Conservation (phyloP, 1,140 invertebrate genomes). For the Aphaenogaster rudis region DNA sequence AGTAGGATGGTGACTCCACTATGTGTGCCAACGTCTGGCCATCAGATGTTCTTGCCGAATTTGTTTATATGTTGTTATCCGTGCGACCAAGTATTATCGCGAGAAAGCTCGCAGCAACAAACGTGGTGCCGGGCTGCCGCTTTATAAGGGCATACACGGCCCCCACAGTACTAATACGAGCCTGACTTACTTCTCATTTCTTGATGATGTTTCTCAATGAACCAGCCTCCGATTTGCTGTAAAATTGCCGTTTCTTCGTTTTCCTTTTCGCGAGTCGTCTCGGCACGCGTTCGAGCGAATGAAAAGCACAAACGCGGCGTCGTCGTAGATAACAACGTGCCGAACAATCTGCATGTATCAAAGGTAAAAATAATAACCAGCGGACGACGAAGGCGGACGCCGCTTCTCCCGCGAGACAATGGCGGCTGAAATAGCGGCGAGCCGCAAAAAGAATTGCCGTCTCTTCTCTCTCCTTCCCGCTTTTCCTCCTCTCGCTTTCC, state of each 20-base stretch:
- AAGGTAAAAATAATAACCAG: slow-evolving; percentile 72
- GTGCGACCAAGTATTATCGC: no score
- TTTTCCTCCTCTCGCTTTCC: not conserved
- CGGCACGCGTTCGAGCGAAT: slow-evolving; percentile 17
- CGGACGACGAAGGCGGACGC: slow-evolving; percentile 50
- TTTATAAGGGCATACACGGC: no score
- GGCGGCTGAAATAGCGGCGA: slow-evolving; percentile 63
- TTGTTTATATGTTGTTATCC: no score
- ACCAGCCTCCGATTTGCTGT: not conserved
- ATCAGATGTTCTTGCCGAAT: no score
- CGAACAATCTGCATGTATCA: slow-evolving; percentile 71
- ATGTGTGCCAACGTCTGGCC: no score
- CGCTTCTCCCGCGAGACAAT: slow-evolving; percentile 63
- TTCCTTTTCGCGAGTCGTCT: not conserved
- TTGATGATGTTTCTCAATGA: not conserved
- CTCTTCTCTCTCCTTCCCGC: slow-evolving; percentile 44
- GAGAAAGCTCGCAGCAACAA: no score
- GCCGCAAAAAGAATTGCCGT: slow-evolving; percentile 69
- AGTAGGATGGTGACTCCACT: no score
- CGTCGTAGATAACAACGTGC: slow-evolving; percentile 47
- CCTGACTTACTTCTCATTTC: not conserved
- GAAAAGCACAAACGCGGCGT: slow-evolving; percentile 26
- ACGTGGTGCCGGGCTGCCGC: no score
- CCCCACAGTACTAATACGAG: no score
- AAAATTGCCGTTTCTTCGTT: slow-evolving; percentile 1